Evolutionary conservation across 2,113 vertebrate genomes (phyloP), one percentile per base, ranked within the genome.

Genomic region (Pycnonotus jocosus): DNA sequence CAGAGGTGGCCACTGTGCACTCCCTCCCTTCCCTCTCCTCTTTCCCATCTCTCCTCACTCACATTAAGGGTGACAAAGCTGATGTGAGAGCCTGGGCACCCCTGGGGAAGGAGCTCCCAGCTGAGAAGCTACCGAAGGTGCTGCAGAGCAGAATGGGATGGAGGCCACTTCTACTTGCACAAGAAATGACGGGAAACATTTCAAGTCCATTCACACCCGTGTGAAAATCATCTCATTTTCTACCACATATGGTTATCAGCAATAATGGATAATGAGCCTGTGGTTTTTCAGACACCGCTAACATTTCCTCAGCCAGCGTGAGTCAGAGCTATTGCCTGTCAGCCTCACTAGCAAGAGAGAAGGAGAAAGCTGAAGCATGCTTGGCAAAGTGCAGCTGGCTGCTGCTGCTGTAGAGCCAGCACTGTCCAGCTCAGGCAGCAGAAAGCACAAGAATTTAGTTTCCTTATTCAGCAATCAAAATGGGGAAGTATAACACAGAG

Each of bases 301-400:
- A 4, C 0, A 35, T 83, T 86, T 81, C 51, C 23, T 74, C 64
- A 56, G 27, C 19, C 4, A 2, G 19, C 4, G 4, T 85, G 70
- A 96, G 74, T 92, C 91, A 90, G 15, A 54, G 57, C 38, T 40
- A 18, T 45, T 80, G 80, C 33, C 72, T 84, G 48, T 31, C 24
- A 3, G 6, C 60, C 35, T 19, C 57, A 6, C 13, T 7, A 33
- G 10, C 0, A 0, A 83, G 40, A 62, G 42, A 38, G 23, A 73
- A 35, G 1, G 7, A 87, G 27, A 64, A 61, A 40, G 56, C 69
- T 70, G 40, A 17, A 60, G 12, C 1, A 3, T 62, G 56, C n/a
- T 42, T 47, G 27, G 47, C 44, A 51, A 72, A 79, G 40, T 6
- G 19, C 78, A 82, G 28, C 51, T 1, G 2, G 38, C 53, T 37